phyloP scores from a whole-genome alignment of 30 jellyfish, hydroid and myxozoan species.

The Aurelia sp. region DNA sequence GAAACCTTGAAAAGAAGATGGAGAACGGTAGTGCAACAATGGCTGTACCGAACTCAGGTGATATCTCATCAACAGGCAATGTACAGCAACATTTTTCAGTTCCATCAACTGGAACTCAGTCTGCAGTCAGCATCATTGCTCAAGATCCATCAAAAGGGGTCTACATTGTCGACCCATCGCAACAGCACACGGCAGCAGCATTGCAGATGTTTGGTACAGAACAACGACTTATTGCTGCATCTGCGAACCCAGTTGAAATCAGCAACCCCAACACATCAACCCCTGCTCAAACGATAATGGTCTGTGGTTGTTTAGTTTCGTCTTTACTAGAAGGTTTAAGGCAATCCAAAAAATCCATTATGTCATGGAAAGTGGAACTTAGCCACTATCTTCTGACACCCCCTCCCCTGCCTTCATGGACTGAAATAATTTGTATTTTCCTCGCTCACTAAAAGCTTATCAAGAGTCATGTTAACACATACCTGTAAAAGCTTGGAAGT shows the following conservation, averaged over 20 bases:
- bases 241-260: conserved; percentile 42
- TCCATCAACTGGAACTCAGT: conserved; percentile 58
- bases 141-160: conserved; percentile 90
- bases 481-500: too few relatives aligned
- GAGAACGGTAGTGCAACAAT: conserved; percentile 60
- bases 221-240: conserved; percentile 71
- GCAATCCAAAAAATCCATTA: too few relatives aligned
- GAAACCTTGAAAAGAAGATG: conserved; percentile 26
- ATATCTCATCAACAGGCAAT: conserved; percentile 33
- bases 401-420: too few relatives aligned
- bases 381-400: too few relatives aligned
- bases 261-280: conserved; percentile 16
- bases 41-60: conserved; percentile 48
- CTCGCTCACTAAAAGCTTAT: too few relatives aligned
- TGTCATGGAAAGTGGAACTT: too few relatives aligned
- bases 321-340: too few relatives aligned
- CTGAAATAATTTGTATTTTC: too few relatives aligned
- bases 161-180: conserved; percentile 90
- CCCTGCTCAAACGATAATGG: conserved; percentile 40
- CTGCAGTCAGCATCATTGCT: conserved; percentile 83
- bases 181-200: conserved; percentile 75
- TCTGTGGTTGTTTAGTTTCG: neutral
- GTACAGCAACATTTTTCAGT: conserved; percentile 75
- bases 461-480: too few relatives aligned
- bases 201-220: conserved; percentile 86